phyloP scores from a whole-genome alignment of 2,113 vertebrate species.

The Trogon surrucura region DNA sequence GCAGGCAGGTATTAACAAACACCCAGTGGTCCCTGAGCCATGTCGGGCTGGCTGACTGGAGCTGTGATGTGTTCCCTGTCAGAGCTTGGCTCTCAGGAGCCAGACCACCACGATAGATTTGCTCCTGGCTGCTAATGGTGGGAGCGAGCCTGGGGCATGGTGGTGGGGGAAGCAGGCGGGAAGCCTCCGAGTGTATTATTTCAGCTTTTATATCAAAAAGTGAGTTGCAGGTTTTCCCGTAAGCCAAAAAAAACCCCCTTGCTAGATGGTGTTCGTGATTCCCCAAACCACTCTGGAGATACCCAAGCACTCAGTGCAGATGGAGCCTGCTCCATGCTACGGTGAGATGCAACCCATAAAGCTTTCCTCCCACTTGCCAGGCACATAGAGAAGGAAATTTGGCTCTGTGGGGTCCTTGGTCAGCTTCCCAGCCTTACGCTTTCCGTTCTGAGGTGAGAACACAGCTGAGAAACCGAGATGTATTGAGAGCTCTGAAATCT shows the following conservation, averaged over 20 bases:
- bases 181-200: not conserved
- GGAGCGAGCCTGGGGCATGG: not conserved
- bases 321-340: not conserved
- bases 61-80: not conserved
- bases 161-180: fast-evolving
- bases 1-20: not conserved
- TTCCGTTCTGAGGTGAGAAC: not conserved
- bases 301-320: not conserved
- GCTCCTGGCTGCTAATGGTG: not conserved
- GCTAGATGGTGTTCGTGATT: not conserved
- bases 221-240: not conserved
- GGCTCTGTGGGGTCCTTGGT: not conserved
- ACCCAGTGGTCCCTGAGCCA: fast-evolving
- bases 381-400: not conserved
- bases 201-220: not conserved
- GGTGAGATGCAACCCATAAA: fast-evolving
- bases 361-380: not conserved
- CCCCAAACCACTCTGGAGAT: not conserved
- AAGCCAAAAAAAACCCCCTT: not conserved
- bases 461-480: not conserved
- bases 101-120: fast-evolving
- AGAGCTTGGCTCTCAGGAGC: not conserved
- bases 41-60: not conserved
- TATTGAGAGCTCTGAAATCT: not conserved
- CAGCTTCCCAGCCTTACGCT: not conserved